A percentile compares a stretch with the other conserved stretches of the same genome.
These are phyloP conservation scores for Sebastes schlegelii DNA, from an alignment of 2,113 vertebrate species.

Conservation along the genomic window DNA sequence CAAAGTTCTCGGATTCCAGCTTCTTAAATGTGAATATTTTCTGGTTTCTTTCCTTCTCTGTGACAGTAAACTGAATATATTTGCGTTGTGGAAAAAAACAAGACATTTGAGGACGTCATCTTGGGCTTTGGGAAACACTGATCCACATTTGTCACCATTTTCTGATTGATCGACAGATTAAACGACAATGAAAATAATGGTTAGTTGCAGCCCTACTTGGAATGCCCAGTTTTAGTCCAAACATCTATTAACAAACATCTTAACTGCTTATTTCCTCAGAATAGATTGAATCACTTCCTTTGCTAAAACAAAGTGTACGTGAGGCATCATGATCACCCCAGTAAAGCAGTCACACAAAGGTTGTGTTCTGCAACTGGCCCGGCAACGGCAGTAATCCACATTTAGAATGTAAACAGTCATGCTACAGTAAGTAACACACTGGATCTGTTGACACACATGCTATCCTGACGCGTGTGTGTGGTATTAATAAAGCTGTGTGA, in stretches of 20 bases:
- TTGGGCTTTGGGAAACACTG: no score
- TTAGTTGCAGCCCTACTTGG: not conserved
- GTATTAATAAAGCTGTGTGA: slow-evolving; percentile 65
- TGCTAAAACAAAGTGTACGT: slow-evolving; percentile 13
- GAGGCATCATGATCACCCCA: not conserved
- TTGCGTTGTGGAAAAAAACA: no score
- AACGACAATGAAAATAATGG: no score
- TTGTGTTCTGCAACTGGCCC: slow-evolving; percentile 37
- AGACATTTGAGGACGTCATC: no score
- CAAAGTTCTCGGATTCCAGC: no score
- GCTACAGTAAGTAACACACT: slow-evolving; percentile 15
- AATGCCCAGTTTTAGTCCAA: slow-evolving; percentile 25
- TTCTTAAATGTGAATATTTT: no score
- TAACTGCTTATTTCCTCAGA: slow-evolving; percentile 48
- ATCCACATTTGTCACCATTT: no score
- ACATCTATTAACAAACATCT: slow-evolving; percentile 50
- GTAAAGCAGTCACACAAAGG: slow-evolving; percentile 14
- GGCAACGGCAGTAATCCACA: slow-evolving; percentile 33
- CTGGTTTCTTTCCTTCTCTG: no score
- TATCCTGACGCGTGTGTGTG: slow-evolving; percentile 15
- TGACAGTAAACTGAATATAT: no score
- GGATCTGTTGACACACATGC: slow-evolving; percentile 40
- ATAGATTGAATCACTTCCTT: slow-evolving; percentile 24
- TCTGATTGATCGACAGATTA: no score
- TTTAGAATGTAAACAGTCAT: slow-evolving; percentile 51